phyloP scores from a whole-genome alignment of 2,797 vertebrate genomes.

The Thripadectes ignobilis region DNA sequence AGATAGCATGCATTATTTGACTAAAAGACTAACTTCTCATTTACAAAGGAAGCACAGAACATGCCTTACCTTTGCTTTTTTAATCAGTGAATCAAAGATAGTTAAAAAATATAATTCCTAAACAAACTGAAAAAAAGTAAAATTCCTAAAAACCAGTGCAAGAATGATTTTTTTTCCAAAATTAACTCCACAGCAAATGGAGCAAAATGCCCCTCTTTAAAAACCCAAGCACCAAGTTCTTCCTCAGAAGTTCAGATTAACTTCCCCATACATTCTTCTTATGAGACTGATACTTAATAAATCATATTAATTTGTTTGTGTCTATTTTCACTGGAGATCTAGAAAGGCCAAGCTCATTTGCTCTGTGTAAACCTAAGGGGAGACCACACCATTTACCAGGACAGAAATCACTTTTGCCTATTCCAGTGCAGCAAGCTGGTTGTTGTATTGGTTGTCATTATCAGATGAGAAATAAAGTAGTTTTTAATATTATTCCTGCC shows the following conservation, averaged over 20 bases:
- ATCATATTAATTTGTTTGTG: background rate
- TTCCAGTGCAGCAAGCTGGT: background rate
- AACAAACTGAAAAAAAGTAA: background rate
- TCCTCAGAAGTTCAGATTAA: background rate
- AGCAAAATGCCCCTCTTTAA: background rate
- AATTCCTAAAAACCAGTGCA: background rate
- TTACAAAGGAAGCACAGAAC: background rate
- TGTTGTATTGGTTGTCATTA: background rate
- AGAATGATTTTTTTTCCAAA: background rate
- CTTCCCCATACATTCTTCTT: background rate
- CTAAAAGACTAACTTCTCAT: background rate
- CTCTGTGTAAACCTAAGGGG: background rate
- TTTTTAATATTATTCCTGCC: background rate
- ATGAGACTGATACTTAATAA: background rate
- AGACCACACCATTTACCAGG: background rate
- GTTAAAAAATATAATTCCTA: background rate
- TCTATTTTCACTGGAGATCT: background rate
- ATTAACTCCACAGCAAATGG: background rate
- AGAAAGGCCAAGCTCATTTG: background rate
- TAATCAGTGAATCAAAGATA: background rate
- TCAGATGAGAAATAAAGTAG: background rate
- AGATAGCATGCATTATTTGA: background rate
- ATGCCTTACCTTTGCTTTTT: background rate
- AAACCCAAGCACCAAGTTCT: background rate
- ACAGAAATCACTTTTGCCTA: background rate